Percentiles rank a stretch among this genome's conserved stretches.
Evolutionary conservation across 2,113 vertebrate genomes (phyloP).

Genomic region (Lampris incognitus): DNA sequence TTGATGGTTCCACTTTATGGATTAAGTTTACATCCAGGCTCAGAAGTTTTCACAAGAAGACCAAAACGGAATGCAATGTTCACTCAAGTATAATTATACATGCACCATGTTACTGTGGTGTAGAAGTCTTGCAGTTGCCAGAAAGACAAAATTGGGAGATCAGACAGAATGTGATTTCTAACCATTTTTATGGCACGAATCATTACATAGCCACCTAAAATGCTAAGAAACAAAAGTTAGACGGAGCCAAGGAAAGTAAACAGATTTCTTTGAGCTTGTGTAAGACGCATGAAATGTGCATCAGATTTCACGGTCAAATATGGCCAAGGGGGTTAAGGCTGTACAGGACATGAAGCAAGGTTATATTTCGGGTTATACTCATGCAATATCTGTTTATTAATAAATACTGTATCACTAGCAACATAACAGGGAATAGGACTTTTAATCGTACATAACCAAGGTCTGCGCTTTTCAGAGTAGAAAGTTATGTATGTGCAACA

Average conservation of each 20-base stretch:
- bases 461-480: not conserved
- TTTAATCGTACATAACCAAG: not conserved
- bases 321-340: too few species aligned
- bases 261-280: too few species aligned
- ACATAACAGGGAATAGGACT: not conserved
- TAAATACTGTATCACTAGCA: not conserved
- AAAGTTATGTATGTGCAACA: not conserved
- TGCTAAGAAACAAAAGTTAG: too few species aligned
- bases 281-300: too few species aligned
- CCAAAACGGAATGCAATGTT: slow-evolving; percentile 10
- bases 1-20: slow-evolving; percentile 10
- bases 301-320: too few species aligned
- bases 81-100: not conserved
- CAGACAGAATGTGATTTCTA: not conserved
- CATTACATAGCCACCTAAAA: too few species aligned
- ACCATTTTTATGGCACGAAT: too few species aligned
- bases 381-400: not conserved
- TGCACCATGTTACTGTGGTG: not conserved
- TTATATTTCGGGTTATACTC: not conserved
- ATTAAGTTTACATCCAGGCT: not conserved
- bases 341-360: too few species aligned
- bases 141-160: not conserved
- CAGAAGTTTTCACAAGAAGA: not conserved
- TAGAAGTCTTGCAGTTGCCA: not conserved
- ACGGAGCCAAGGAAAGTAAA: too few species aligned